Base-by-base conservation (phyloP, 2,888 invertebrate genomes). In the Creontiades dilutus region DNA sequence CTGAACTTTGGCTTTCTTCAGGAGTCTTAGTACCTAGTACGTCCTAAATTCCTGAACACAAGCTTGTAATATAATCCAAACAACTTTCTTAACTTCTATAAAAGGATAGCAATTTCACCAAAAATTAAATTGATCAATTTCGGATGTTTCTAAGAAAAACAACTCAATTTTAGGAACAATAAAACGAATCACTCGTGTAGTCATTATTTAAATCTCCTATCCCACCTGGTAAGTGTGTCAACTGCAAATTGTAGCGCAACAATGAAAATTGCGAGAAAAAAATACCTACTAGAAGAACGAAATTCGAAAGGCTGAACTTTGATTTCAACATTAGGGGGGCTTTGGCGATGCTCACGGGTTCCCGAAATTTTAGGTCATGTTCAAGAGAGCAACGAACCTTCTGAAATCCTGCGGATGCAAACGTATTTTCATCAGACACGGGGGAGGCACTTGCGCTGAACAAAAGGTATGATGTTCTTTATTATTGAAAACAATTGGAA, bases 311-410 rank as follows among this genome's bases (percentile, higher is more conserved):
- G 23, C 68, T 68, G 9, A 23, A 68, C 19, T 61, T 4, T 13
- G 68, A 68, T 11, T 9, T 68, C 68, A n/a, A 68, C 12, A 12
- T 68, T 68, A 68, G n/a, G 68, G 23, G 19, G 23, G 68, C 68
- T 68, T 68, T 68, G 68, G 68, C 68, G 68, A 68, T 68, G 68
- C 68, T 68, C 23, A 68, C 68, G 28, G 78, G 47, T 16, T 46
- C 47, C 78, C 78, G 2, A 47, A 37, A 80, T 37, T 80, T 14
- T 19, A 80, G 47, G 78, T 47, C 16, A 80, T 80, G 78, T 80
- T 80, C 78, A 80, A 47, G n/a, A 80, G 78, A 80, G 78, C 46
- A 14, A 46, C 78, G 78, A 52, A 16, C 11, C 47, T 80, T 80
- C 19, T 80, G 78, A 80, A 80, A 80, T 80, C 19, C 46, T 16